Base-by-base conservation (phyloP, 2,888 invertebrate species). In the Protodeltote pygarga region DNA sequence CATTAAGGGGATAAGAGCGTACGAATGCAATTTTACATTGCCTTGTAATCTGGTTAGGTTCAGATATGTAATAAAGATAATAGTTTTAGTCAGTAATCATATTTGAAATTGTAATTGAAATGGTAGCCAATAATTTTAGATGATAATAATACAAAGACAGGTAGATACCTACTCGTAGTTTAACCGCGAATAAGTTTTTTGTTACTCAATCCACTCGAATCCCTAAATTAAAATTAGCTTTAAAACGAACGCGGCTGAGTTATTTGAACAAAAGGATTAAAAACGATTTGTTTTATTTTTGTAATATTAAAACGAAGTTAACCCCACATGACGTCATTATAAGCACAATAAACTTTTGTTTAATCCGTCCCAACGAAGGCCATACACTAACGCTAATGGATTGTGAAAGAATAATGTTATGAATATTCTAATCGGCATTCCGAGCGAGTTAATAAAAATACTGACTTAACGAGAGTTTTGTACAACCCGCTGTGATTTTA, bases 371-470 rank as follows among this genome's bases (percentile, higher is more conserved):
- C 59, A 60, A 58, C 64, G 68, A 71, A 65, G 52, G 46, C 63
- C 52, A 57, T 66, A 65, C 63, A 69, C 65, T 66, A 73, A 75
- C 72, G 72, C 75, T 83, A 85, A 85, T 85, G 77, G 80, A 80
- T 81, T 71, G 75, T 75, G 75, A 80, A 81, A 81, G 79, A 85
- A 79, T 83, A 80, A 84, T 81, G 77, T 77, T 85, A 81, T 84
- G 83, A 85, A 87, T 87, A 87, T 85, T 85, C 83, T 83, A 86
- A 87, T 87, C 82, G 77, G 78, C 78, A 88, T 89, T 87, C 85
- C 81, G 80, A 77, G 76, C 75, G 83, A 87, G 85, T 87, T 87
- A 84, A 89, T 90, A 90, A 89, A 88, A 89, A 87, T 85, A 83
- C 79, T 82, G 80, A 79, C 81, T 81, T 87, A 89, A 88, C 86